phyloP scores from a whole-genome alignment of 2,888 invertebrate species.

The Thysanoteuthis rhombus region DNA sequence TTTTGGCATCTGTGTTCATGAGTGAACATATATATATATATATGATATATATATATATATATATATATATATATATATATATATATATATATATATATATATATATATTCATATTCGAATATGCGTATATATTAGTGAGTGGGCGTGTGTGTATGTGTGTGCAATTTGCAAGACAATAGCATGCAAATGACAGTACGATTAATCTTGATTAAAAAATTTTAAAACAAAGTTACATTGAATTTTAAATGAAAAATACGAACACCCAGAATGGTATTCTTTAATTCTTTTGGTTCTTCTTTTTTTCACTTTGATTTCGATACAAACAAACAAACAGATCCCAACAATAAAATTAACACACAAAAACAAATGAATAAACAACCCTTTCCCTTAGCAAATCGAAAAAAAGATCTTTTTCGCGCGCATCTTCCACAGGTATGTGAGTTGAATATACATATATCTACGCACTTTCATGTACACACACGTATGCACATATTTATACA shows the following conservation, averaged over 20 bases:
- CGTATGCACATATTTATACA: not conserved
- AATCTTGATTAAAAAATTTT: not conserved
- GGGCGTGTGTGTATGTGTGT: not conserved
- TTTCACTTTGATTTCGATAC: not conserved
- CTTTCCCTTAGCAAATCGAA: not conserved
- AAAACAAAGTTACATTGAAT: not conserved
- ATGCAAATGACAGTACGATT: not conserved
- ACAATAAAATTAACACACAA: too few species aligned
- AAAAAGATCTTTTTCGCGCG: not conserved
- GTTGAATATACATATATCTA: not conserved
- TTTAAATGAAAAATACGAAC: not conserved
- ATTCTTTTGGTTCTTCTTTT: not conserved
- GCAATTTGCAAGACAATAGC: not conserved
- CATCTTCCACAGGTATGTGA: constrained; percentile 12
- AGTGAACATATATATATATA: too few species aligned
- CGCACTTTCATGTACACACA: not conserved
- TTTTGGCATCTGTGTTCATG: too few species aligned
- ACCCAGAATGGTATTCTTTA: not conserved
- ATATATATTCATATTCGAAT: too few species aligned
- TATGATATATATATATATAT: too few species aligned
- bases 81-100: too few species aligned
- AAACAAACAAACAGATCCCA: not conserved
- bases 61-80: too few species aligned
- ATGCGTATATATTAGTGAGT: not conserved
- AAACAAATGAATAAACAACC: not conserved